Evolutionary conservation across 2,888 invertebrate species (phyloP), one percentile per base, ranked within the genome.

Genomic region (Melanargia galathea): DNA sequence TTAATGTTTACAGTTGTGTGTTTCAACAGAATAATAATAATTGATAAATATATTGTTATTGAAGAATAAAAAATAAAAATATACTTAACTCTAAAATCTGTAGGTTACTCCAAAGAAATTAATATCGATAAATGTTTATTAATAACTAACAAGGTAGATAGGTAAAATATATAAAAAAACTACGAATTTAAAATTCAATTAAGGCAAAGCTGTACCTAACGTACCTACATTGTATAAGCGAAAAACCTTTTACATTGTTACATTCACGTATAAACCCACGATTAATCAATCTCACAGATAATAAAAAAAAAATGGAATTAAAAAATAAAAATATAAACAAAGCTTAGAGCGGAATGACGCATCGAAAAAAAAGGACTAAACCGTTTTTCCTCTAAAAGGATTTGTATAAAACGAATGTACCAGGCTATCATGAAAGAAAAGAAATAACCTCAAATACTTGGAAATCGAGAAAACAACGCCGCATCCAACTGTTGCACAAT

Each of bases 391-490:
- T 68, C 59, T 60, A 67, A 68, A 43, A 70, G 85, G 86, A 82
- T 83, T 68, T n/a, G 69, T 71, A 75, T 73, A 71, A 73, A 68
- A 70, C 73, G 63, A 66, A 73, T 78, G 78, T 87, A 87, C 85
- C 68, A 86, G 86, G 84, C 68, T 61, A 62, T 60, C 78, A 86
- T 84, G 76, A 81, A 77, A 75, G 73, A 76, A 78, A 81, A 83
- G 82, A 80, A 81, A 77, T 81, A 80, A 72, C 70, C 69, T 76
- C 74, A 78, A 80, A 78, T 82, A 77, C 81, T 82, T 81, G 80
- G 81, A 84, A 85, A 82, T 79, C 81, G 78, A 86, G 83, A 84
- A 85, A 87, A 86, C 81, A 75, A 76, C 75, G 69, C 63, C 55
- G 66, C 65, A 64, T 68, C 52, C 62, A 62, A 67, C 59, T 10